Conservation (phyloP, 2,797 vertebrate species). For the Sebastes variabilis region DNA sequence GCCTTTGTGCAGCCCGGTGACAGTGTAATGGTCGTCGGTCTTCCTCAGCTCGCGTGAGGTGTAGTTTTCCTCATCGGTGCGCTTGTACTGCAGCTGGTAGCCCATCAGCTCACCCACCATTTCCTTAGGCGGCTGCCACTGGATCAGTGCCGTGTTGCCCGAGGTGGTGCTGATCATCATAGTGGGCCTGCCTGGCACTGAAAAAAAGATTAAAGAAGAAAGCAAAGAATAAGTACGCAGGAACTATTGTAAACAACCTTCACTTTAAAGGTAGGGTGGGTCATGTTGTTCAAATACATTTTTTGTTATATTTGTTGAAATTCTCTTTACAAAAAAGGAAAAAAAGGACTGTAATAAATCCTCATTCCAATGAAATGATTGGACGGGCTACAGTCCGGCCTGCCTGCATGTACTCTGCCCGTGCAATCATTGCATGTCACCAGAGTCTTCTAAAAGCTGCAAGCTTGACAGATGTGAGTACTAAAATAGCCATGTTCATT, state of each 20-base stretch:
- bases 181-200: constrained; percentile 95
- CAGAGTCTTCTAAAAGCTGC: too few relatives aligned
- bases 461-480: too few relatives aligned
- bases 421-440: too few relatives aligned
- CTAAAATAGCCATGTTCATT: too few relatives aligned
- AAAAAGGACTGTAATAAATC: too few relatives aligned
- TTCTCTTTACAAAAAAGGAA: too few relatives aligned
- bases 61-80: constrained; percentile 88
- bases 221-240: neutral
- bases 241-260: neutral
- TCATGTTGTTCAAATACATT: too few relatives aligned
- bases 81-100: constrained; percentile 94
- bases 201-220: neutral
- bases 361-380: too few relatives aligned
- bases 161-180: constrained; percentile 98
- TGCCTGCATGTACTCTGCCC: too few relatives aligned
- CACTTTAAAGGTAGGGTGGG: neutral
- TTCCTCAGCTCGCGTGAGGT: constrained; percentile 88
- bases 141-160: constrained; percentile 95
- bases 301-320: too few relatives aligned
- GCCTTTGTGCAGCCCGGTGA: constrained; percentile 93
- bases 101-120: constrained; percentile 96
- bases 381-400: too few relatives aligned
- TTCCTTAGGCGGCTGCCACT: constrained; percentile 98
- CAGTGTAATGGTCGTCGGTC: constrained; percentile 91